Evolutionary conservation across 2,888 invertebrate species (phyloP), one percentile per base, ranked within the genome.

Genomic region (Drosophila phalerata): DNA sequence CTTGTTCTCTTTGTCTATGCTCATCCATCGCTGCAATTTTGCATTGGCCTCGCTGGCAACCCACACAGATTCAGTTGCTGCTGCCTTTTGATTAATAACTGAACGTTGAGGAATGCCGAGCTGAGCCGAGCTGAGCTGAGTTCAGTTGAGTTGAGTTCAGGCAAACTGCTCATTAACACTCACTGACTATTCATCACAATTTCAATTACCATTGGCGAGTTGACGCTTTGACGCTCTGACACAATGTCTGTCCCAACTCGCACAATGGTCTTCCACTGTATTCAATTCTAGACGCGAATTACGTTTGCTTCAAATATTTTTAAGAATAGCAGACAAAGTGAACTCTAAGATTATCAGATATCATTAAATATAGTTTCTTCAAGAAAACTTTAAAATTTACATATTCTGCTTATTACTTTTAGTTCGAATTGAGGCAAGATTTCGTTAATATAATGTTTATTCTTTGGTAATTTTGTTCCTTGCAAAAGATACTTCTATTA

Each of bases 101-200:
- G 78, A 51, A 38, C 49, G 65, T 56, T 55, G 61, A 51, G 70
- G 63, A 73, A 72, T 82, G 69, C 58, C 61, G 15, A 3, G 38
- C 37, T 22, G 17, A n/a, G 15, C 65, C 11, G 17, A 17, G 2
- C 17, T 48, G 8, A 42, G 10, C 55, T 47, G 19, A 3, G 42
- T 17, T 42, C 32, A 34, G 15, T 25, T 32, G 32, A 34, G 11
- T 38, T 15, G 22, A 13, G 43, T 53, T 62, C 53, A 15, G 47
- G 76, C 70, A 58, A 75, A 77, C 43, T 71, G 65, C 76, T 80
- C 78, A 88, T 85, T 88, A 88, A 79, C 88, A 88, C 83, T 78
- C 73, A 48, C 66, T 52, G 70, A 56, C 77, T 73, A 87, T 85
- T 81, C 79, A 87, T 85, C 87, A 79, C 56, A 71, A 66, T 70